Evolutionary conservation across 1,140 invertebrate genomes (phyloP).

Genomic region (Meloidogyne floridensis): DNA sequence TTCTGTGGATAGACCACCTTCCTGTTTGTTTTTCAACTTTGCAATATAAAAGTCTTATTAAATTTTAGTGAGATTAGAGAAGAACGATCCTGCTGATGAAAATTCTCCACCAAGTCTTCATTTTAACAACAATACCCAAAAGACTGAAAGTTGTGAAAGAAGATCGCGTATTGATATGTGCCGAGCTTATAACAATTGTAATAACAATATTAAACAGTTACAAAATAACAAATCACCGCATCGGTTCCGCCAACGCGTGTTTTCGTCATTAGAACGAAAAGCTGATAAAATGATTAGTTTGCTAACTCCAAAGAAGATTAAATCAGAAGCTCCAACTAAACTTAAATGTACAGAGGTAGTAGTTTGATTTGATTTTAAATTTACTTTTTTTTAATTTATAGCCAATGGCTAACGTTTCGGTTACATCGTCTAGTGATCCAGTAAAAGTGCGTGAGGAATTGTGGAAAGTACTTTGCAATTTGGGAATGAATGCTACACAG

Average conservation of each 20-base stretch:
- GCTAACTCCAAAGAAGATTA: slow-evolving; percentile 39
- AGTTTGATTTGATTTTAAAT: neutral
- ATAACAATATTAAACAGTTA: slow-evolving; percentile 6
- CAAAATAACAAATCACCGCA: slow-evolving; percentile 12
- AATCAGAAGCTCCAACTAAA: slow-evolving; percentile 35
- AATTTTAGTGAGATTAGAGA: neutral
- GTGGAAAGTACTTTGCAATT: slow-evolving; percentile 43
- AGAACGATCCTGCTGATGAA: neutral
- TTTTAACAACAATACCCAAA: neutral
- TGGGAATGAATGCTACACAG: slow-evolving; percentile 33
- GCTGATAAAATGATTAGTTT: slow-evolving; percentile 45
- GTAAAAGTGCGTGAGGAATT: slow-evolving; percentile 43
- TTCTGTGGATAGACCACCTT: slow-evolving; percentile 28
- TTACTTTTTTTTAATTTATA: slow-evolving; percentile 10
- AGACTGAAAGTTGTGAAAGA: neutral
- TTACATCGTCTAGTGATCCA: slow-evolving; percentile 54
- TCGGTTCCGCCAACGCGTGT: slow-evolving; percentile 45
- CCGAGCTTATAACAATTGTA: neutral
- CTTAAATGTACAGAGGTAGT: slow-evolving; percentile 37
- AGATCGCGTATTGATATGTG: neutral
- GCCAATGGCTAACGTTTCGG: slow-evolving; percentile 53
- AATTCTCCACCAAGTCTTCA: neutral
- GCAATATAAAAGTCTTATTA: neutral
- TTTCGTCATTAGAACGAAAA: slow-evolving; percentile 51
- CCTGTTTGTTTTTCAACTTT: neutral